These are phyloP conservation scores for Sphenodon punctatus DNA, from an alignment of 2,797 vertebrate genomes.

Conservation along the genomic window DNA sequence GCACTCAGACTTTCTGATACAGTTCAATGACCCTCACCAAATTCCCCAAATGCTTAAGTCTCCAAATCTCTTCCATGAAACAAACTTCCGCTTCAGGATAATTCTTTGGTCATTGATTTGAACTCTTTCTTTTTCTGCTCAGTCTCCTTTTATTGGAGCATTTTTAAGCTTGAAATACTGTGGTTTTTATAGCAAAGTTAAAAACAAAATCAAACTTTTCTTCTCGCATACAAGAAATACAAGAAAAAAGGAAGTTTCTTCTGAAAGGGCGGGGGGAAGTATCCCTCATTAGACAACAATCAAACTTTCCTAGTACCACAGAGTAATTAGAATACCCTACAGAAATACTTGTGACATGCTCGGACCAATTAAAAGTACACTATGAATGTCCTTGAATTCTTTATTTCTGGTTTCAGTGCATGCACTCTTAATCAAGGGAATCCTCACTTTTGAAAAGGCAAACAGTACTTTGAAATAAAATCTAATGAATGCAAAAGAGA, in stretches of 20 bases:
- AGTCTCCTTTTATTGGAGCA: slow-evolving; percentile 19
- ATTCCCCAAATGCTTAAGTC: slow-evolving; percentile 5
- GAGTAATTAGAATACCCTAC: slow-evolving; percentile 30
- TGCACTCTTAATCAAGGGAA: slow-evolving; percentile 51
- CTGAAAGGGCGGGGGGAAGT: too few relatives aligned
- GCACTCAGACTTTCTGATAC: neutral
- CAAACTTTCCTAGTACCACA: slow-evolving; percentile 33
- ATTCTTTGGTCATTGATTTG: slow-evolving; percentile 42
- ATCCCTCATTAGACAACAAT: slow-evolving; percentile 28
- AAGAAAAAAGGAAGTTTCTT: slow-evolving; percentile 49
- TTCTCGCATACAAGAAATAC: slow-evolving; percentile 46
- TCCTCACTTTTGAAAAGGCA: slow-evolving; percentile 37
- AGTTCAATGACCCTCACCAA: neutral
- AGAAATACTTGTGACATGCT: slow-evolving; percentile 52
- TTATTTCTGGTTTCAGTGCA: slow-evolving; percentile 47
- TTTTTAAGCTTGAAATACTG: slow-evolving; percentile 35
- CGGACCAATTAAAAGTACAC: slow-evolving; percentile 35
- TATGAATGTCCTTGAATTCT: slow-evolving; percentile 45
- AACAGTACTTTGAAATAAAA: slow-evolving; percentile 49
- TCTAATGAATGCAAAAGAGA: slow-evolving; percentile 21
- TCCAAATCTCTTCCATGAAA: neutral
- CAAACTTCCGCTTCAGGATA: slow-evolving; percentile 21
- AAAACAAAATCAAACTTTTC: slow-evolving; percentile 30
- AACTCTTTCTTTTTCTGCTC: slow-evolving; percentile 30
- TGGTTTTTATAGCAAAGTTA: slow-evolving; percentile 32